Evolutionary conservation across 2,797 vertebrate species (phyloP), one percentile per base, ranked within the genome.

Genomic region (Rhinophrynus dorsalis): DNA sequence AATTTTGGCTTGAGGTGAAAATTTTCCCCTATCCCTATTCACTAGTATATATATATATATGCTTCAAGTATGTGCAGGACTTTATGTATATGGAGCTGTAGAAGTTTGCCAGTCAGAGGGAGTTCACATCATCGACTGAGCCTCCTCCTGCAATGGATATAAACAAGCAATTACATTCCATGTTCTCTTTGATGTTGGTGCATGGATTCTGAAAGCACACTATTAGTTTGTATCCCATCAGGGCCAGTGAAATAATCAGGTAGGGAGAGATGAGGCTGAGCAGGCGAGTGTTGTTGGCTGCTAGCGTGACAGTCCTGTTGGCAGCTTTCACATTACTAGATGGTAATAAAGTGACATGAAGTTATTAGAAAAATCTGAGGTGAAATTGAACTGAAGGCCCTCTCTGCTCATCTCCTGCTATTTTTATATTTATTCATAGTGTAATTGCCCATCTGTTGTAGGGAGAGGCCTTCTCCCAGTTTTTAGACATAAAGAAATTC

Each of bases 91-190:
- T 40, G n/a, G 17, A 18, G 35, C 18, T 21, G 17, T 6, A 20
- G 18, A 30, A 15, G 55, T 40, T 12, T 44, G n/a, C 37, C 18
- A 44, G 12, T 44, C 37, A 59, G n/a, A 51, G 55, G 37, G 13
- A 12, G 47, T 12, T 11, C 40, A 24, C 11, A 38, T 58, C 7
- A 20, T 15, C 18, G 87, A 90, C 91, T 92, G 88, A 88, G 87
- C 92, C 93, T 93, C 74, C 80, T 23, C 83, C 89, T 93, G 93
- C 91, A 87, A 90, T 84, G 88, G 92, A 92, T 91, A 96, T 94
- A 96, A 96, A 94, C 92, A 95, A 93, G 92, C 93, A 97, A 95
- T 98, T 91, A 94, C 92, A 89, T 91, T 92, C 94, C 90, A 91
- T 91, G 90, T 94, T 92, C 90, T 92, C 89, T 90, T 88, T 92